A percentile compares a stretch with the other conserved stretches of the same genome.
Evolutionary conservation across 2,113 vertebrate species (phyloP).

Genomic region (Cricetomys ansorgei): DNA sequence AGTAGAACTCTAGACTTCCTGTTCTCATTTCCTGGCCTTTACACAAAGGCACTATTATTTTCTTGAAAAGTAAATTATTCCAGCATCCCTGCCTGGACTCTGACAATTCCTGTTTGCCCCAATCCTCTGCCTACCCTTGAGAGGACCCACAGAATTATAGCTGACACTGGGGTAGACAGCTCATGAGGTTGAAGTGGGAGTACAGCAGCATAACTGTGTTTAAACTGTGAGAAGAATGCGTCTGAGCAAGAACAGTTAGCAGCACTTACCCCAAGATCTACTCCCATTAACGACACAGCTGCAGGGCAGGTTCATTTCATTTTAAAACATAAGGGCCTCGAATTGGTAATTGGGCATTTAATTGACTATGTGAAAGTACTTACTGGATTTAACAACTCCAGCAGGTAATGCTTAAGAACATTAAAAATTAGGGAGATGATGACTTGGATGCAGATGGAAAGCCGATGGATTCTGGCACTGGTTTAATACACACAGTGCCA

Average conservation of each 20-base stretch:
- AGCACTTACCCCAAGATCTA: constrained; percentile 5
- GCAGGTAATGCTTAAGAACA: constrained; percentile 76
- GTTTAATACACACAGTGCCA: constrained; percentile 48
- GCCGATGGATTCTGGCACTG: constrained; percentile 46
- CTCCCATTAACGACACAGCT: constrained; percentile 61
- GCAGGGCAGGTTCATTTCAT: constrained; percentile 60
- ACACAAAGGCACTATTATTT: constrained; percentile 66
- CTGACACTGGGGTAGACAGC: neutral
- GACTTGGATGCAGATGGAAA: constrained; percentile 65
- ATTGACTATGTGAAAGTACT: constrained; percentile 66
- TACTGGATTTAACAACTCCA: constrained; percentile 71
- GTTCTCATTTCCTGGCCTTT: constrained; percentile 79
- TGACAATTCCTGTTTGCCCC: constrained; percentile 28
- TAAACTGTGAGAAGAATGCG: neutral
- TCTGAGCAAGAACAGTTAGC: neutral
- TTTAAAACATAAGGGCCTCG: constrained; percentile 65
- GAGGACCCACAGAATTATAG: neutral
- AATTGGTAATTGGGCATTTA: constrained; percentile 78
- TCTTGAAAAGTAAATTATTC: constrained; percentile 69
- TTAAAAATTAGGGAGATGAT: constrained; percentile 69
- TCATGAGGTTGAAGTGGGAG: neutral
- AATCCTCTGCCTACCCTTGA: constrained; percentile 59
- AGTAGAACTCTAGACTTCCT: constrained; percentile 80
- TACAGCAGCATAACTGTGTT: neutral
- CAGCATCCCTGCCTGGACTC: neutral